Conservation (phyloP, 2,113 vertebrate genomes). For the Gobio gobio region DNA sequence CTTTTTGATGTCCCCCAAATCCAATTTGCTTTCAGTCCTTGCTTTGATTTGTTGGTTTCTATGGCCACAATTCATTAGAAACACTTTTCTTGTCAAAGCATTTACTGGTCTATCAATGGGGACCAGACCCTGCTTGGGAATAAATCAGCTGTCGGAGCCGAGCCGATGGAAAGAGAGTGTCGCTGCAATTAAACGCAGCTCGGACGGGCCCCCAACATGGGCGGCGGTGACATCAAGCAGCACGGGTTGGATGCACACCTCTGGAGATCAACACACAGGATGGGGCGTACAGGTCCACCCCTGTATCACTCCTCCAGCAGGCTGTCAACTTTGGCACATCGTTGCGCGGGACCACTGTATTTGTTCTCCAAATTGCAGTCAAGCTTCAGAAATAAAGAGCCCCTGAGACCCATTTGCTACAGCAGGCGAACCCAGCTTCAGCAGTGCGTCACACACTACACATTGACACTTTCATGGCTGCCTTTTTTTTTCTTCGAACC, state of each 20-base stretch:
- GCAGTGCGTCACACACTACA: slow-evolving; percentile 77
- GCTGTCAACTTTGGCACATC: slow-evolving; percentile 71
- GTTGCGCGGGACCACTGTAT: slow-evolving; percentile 67
- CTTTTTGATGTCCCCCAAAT: slow-evolving; percentile 53
- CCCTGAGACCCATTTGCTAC: slow-evolving; percentile 73
- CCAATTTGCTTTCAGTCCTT: slow-evolving; percentile 56
- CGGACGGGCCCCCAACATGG: slow-evolving; percentile 32
- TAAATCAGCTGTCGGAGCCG: slow-evolving; percentile 55
- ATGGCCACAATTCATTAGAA: slow-evolving; percentile 69
- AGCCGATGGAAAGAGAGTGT: slow-evolving; percentile 49
- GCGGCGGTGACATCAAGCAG: slow-evolving; percentile 43
- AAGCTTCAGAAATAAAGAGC: slow-evolving; percentile 79
- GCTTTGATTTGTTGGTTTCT: slow-evolving; percentile 67
- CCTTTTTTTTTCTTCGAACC: slow-evolving; percentile 57
- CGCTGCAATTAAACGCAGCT: slow-evolving; percentile 46
- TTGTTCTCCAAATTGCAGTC: slow-evolving; percentile 75
- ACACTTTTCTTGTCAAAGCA: slow-evolving; percentile 65
- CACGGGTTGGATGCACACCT: slow-evolving; percentile 28
- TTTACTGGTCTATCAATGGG: slow-evolving; percentile 60
- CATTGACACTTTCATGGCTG: slow-evolving; percentile 72
- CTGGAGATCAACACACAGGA: slow-evolving; percentile 48
- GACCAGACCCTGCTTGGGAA: slow-evolving; percentile 45
- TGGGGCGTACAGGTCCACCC: slow-evolving; percentile 61
- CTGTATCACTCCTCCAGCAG: slow-evolving; percentile 69
- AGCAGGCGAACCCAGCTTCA: slow-evolving; percentile 68